Evolutionary conservation across 2,113 vertebrate species (phyloP), one percentile per base, ranked within the genome.

Genomic region (Platanista minor): DNA sequence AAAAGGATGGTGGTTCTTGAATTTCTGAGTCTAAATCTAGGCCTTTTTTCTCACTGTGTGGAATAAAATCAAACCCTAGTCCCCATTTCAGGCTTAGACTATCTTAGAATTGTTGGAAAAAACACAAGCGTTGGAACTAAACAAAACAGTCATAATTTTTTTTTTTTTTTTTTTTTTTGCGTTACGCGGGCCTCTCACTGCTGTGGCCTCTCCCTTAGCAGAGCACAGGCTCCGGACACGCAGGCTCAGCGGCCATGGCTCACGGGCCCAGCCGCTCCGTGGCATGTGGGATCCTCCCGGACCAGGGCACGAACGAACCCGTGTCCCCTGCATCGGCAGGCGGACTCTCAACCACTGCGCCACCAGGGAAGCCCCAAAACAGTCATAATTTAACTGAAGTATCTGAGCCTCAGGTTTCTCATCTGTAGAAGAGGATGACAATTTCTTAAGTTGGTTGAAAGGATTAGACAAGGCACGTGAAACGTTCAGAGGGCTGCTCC

Each of bases 21-120:
- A 75, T 82, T 90, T 92, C 64, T 75, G 31, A 69, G 52, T 72
- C n/a, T 23, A 91, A 91, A 91, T 52, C 41, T 84, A 92, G 25
- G 33, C 36, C 43, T 91, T 90, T 86, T 87, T 43, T 64, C 43
- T 95, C 21, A 72, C 33, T 64, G 71, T 6, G 36, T 83, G 69
- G 11, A 49, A 77, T 91, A 91, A 87, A 93, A 94, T 69, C 52
- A 82, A 93, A 93, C 18, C 23, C 23, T 87, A 96, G n/a, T 85
- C 89, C 27, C 88, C 49, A 41, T 80, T 94, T 94, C 8, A 67
- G n/a, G 27, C 25, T 75, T 49, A 61, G 31, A 66, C 57, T 31
- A 72, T 43, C 0, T 87, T 72, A 85, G 49, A 88, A 75, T 20
- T 8, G 74, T 10, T 29, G 52, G 54, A 71, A 18, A 21, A 89